Conservation (phyloP, 30 jellyfish, hydroid and myxozoan species). For the Calvadosia cruxmelitensis region DNA sequence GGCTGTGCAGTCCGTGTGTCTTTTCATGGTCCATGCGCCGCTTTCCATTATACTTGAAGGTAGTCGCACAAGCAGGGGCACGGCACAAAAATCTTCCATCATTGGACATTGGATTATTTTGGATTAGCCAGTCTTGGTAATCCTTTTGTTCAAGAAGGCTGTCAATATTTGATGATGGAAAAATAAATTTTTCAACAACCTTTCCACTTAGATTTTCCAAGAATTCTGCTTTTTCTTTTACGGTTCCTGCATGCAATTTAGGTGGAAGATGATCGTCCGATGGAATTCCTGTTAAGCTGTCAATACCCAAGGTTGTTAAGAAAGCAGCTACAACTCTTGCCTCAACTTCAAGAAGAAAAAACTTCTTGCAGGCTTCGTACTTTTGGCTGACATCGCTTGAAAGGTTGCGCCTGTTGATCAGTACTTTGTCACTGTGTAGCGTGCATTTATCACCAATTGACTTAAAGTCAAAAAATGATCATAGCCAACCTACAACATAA, state of each 20-base stretch:
- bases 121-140: constrained; percentile 12
- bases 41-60: constrained; percentile 13
- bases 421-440: constrained; percentile 11
- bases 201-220: not conserved
- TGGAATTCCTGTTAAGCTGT: constrained; percentile 4
- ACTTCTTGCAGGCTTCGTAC: constrained; percentile 17
- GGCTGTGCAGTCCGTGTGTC: constrained; percentile 11
- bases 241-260: not conserved
- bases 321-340: constrained; percentile 12
- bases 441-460: constrained; percentile 7
- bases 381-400: constrained; percentile 13
- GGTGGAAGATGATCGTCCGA: not conserved
- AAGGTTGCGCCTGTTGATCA: constrained; percentile 8
- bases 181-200: constrained; percentile 9
- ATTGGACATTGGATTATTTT: not conserved
- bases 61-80: not conserved
- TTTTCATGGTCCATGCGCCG: constrained; percentile 16
- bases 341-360: constrained; percentile 10
- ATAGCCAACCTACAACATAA: constrained; percentile 8
- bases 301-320: not conserved
- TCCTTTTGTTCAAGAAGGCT: not conserved
- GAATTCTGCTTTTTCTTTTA: not conserved
- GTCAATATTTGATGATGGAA: not conserved
- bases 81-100: constrained; percentile 15
- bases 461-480: constrained; percentile 11